Base-by-base conservation (phyloP, 2,797 vertebrate genomes). In the Sarcoramphus papa region DNA sequence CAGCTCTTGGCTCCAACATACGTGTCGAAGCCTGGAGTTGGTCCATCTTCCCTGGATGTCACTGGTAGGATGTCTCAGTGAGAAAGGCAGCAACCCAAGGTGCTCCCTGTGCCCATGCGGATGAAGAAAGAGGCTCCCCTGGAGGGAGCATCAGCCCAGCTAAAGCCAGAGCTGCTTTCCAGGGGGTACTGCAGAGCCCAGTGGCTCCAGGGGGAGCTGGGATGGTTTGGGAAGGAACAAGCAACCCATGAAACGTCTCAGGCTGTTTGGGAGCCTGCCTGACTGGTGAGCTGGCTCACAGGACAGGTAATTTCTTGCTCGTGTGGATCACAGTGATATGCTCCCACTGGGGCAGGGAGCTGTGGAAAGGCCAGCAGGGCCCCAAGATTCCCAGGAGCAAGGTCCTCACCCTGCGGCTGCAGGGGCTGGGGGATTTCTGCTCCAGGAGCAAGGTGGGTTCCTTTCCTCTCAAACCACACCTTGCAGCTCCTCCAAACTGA, bases 71-170 rank as follows among this genome's bases (percentile, higher is more conserved):
- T 53, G 23, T 8, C n/a, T 81, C 45, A 33, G 41, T 15, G n/a
- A 84, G 53, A 88, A 91, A 84, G 20, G n/a, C 62, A 62, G 14
- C 1, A 8, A 92, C 5, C 20, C 68, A 54, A 74, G 51, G 31
- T 60, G 73, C 23, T 65, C 11, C 21, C 9, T 1, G 0, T 37
- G 27, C 2, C 53, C 9, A 4, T 0, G 6, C 7, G 17, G 14
- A 56, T 30, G 23, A 64, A 67, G 16, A 63, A 85, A 64, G 50
- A 23, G 33, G 14, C 7, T 57, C 2, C 56, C 14, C 21, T 53
- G 43, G 22, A 77, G 4, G 19, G 7, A 81, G 2, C 10, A 47
- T 28, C 22, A 78, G 21, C 19, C 19, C 54, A 64, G 12, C 10
- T 69, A 47, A 76, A 54, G 57, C 9, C 31, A 74, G 24, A 90